Percentiles rank a stretch among this genome's conserved stretches.
Evolutionary conservation across 2,113 vertebrate genomes (phyloP).

Genomic region (Scortum barcoo): DNA sequence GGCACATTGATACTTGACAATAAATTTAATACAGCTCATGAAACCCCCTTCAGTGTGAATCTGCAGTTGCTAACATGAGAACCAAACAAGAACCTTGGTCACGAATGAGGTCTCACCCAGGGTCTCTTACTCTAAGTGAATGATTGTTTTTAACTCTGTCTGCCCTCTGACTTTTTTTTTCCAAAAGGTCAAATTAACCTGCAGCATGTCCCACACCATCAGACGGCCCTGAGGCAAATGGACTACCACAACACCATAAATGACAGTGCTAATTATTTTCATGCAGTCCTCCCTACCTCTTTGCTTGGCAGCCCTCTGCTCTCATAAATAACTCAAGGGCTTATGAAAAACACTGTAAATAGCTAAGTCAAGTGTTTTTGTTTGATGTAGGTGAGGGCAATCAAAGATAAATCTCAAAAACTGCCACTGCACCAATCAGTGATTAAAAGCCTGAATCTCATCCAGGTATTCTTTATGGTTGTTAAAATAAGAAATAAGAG

Average conservation of each 20-base stretch:
- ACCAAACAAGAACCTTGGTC: background rate
- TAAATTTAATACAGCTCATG: background rate
- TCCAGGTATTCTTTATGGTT: conserved; percentile 9
- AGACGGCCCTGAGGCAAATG: background rate
- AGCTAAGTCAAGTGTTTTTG: conserved; percentile 36
- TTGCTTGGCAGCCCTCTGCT: conserved; percentile 7
- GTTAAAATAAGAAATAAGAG: conserved; percentile 11
- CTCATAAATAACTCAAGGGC: conserved; percentile 35
- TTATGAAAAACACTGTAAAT: conserved; percentile 31
- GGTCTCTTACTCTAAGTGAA: background rate
- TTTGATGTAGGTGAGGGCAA: conserved; percentile 5
- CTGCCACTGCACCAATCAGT: conserved; percentile 19
- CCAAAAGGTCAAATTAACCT: background rate
- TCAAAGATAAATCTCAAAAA: conserved; percentile 37
- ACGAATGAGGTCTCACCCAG: background rate
- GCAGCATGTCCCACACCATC: background rate
- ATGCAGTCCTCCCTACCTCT: background rate
- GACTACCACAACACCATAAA: background rate
- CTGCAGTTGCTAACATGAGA: background rate
- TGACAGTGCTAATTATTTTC: conserved; percentile 22
- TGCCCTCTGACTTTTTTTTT: background rate
- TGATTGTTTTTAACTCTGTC: background rate
- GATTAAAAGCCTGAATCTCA: conserved; percentile 28
- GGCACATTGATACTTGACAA: background rate
- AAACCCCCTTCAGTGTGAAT: conserved; percentile 23